Base-by-base conservation (phyloP, 1,140 invertebrate species). In the Ericerus pela region DNA sequence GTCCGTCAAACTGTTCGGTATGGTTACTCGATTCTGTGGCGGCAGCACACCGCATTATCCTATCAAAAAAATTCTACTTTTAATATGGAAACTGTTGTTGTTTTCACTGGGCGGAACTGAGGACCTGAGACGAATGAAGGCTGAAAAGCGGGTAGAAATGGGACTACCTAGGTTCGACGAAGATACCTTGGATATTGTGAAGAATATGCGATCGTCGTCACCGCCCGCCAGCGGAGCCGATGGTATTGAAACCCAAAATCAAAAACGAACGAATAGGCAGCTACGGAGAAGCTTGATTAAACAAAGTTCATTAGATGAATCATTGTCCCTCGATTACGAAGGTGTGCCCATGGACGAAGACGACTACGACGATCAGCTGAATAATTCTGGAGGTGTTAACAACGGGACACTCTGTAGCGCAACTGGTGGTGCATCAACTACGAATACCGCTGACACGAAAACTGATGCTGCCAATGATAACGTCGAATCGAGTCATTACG, bases 1-100 rank as follows among this genome's bases (percentile, higher is more conserved):
- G 12, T 81, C 85, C 12, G 80, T 96, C 2, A 91, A 92, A 65
- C 72, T 98, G 55, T 76, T 97, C 43, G 53, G 83, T 59, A 93
- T 97, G 92, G 87, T 96, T 6, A 94, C 89, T 18, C 79, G 82
- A 61, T 93, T 96, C 67, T 97, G 93, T 71, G 91, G 88, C 65
- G 92, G 92, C 0, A 81, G 84, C 36, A 86, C 89, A 11, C 88
- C 92, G 41, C 90, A 96, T 73, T 96, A 95, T 74, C 94, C 94
- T 14, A 96, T 97, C 79, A 96, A 95, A 69, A 98, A 98, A 75
- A 87, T 97, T 53, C 72, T 98, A 26, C 70, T 98, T n/a, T 70
- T 98, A 1, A 67, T 98, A 12, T 98, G 95, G 95, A 98, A 98
- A 75, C 78, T 92, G 2, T 79, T 96, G 41, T 71, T 98, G 52